Base-by-base conservation (phyloP, 2,113 vertebrate genomes). In the Noctilio leporinus region DNA sequence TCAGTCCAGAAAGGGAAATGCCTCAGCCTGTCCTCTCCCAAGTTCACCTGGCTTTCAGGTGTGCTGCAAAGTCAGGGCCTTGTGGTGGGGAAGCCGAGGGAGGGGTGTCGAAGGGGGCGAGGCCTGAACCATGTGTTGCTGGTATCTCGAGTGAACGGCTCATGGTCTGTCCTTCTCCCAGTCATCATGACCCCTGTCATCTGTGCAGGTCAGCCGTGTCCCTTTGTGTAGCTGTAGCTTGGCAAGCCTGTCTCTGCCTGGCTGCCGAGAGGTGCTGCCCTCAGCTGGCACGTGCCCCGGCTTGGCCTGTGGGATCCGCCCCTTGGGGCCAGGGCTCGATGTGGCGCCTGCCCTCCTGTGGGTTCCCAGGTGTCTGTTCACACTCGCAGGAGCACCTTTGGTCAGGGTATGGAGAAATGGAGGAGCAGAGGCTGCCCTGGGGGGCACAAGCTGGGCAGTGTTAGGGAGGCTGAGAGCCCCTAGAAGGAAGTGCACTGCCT, bases 151-250 rank as follows among this genome's bases (percentile, higher is more conserved):
- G 49, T 9, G 43, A 83, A 3, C 49, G 85, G 53, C 59, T 59
- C 26, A 0, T 35, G 98, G 98, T 97, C 97, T 96, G 89, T 97
- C 75, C 98, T 97, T 97, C 91, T 97, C 95, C 97, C 96, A 69
- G 89, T 97, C 94, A 69, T 72, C 96, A 86, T 90, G 94, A 97
- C 97, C 98, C 93, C 96, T 96, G 73, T 98, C 99, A 99, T 98
- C 98, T 98, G 98, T 98, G 98, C 99, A 99, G 98, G 99, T 99
- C 98, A 99, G 69, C 89, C 93, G 81, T 6, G 35, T 97, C 57
- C 96, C 89, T 88, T 95, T 28, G 93, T 97, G 97, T 98, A 93
- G 96, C 93, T 86, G 89, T 83, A 17, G 75, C 96, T 95, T 28
- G 86, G 45, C 57, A 24, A 55, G 0, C 89, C 96, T 89, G 96